Conservation (phyloP, 2,113 vertebrate genomes). For the Apeltes quadracus region DNA sequence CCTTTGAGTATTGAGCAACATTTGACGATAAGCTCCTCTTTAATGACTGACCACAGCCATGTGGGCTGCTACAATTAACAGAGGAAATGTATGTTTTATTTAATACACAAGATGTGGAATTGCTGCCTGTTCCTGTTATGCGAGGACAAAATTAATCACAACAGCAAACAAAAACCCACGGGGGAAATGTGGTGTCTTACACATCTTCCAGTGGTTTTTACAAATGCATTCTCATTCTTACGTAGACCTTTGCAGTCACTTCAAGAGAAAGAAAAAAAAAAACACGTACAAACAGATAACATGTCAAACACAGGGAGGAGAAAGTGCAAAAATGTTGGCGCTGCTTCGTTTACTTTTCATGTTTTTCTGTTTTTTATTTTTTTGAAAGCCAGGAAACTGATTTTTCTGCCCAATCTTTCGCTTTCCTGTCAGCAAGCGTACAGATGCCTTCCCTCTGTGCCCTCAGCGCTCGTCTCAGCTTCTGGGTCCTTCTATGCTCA, state of each 20-base stretch:
- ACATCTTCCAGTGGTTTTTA: constrained; percentile 62
- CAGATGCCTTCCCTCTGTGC: constrained; percentile 71
- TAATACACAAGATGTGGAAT: constrained; percentile 15
- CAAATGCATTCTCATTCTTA: constrained; percentile 64
- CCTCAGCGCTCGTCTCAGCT: constrained; percentile 75
- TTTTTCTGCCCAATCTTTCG: constrained; percentile 64
- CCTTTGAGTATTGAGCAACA: constrained; percentile 6
- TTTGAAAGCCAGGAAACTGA: constrained; percentile 57
- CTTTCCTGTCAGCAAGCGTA: constrained; percentile 66
- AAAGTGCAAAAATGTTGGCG: constrained; percentile 87
- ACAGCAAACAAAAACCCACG: constrained; percentile 41
- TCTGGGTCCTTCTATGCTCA: constrained; percentile 73
- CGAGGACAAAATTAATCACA: constrained; percentile 13
- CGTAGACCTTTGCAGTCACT: constrained; percentile 53
- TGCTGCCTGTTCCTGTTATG: constrained; percentile 13
- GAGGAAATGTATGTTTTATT: constrained; percentile 9
- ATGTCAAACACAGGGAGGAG: constrained; percentile 76
- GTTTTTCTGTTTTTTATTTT: constrained; percentile 30
- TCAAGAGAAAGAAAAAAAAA: constrained; percentile 41
- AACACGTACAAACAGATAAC: constrained; percentile 65
- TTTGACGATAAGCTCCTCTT: neutral
- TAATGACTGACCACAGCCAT: neutral
- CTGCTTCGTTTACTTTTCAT: constrained; percentile 69
- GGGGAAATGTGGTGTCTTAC: constrained; percentile 34
- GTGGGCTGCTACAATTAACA: constrained; percentile 22